Evolutionary conservation across 2,797 vertebrate species (phyloP).

Genomic region (Craterocephalus amniculus): DNA sequence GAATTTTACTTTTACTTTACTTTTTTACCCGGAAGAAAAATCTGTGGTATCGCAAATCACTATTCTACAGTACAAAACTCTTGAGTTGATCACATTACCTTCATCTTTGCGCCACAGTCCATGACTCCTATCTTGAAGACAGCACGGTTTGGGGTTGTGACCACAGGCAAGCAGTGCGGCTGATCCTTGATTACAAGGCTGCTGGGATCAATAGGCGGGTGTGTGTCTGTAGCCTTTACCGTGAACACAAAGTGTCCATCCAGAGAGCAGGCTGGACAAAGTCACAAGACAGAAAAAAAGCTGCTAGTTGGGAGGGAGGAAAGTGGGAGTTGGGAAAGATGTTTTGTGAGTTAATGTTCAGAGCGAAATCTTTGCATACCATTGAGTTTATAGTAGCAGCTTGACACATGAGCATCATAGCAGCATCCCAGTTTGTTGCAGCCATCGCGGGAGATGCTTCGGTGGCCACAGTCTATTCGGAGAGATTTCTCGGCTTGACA

Average conservation of each 20-base stretch:
- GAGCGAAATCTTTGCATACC: conserved; percentile 43
- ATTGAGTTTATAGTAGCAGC: conserved; percentile 75
- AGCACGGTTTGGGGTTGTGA: conserved; percentile 57
- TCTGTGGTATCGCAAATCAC: too few relatives aligned
- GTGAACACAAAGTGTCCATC: conserved; percentile 81
- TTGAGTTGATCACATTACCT: conserved; percentile 38
- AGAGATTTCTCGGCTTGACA: conserved; percentile 56
- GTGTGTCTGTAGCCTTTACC: conserved; percentile 54
- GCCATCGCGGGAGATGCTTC: conserved; percentile 33
- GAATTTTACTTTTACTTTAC: too few relatives aligned
- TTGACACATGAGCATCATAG: conserved; percentile 40
- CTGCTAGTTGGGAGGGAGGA: background rate
- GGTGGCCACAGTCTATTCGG: conserved; percentile 63
- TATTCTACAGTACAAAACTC: too few relatives aligned
- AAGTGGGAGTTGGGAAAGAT: background rate
- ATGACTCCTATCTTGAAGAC: conserved; percentile 75
- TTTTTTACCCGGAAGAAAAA: too few relatives aligned
- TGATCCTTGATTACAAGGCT: conserved; percentile 65
- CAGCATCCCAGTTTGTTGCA: conserved; percentile 75
- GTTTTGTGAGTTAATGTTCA: too few relatives aligned
- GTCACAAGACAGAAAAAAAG: background rate
- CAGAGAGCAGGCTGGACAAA: conserved; percentile 71
- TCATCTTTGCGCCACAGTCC: conserved; percentile 72
- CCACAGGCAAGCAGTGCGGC: conserved; percentile 63
- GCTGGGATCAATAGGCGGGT: conserved; percentile 45